phyloP scores from a whole-genome alignment of 2,113 vertebrate species.

The Lophura nycthemera region DNA sequence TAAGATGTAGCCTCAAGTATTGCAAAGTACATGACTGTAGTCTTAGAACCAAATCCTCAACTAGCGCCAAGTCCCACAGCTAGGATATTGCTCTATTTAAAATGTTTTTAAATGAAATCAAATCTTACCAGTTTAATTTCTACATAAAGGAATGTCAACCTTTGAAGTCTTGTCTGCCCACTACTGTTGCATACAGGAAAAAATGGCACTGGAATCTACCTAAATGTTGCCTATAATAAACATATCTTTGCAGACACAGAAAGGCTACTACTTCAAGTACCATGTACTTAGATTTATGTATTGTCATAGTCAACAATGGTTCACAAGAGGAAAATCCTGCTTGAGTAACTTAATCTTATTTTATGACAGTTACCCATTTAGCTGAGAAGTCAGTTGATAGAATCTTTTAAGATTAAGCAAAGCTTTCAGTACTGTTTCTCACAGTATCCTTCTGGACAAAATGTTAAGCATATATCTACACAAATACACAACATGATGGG shows the following conservation, averaged over 20 bases:
- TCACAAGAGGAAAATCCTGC: background rate
- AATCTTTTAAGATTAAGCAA: background rate
- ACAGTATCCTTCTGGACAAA: background rate
- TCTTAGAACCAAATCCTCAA: background rate
- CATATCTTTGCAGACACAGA: accelerated
- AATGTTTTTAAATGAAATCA: background rate
- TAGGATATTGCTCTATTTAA: conserved; percentile 7
- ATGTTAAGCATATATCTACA: background rate
- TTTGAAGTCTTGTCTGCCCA: background rate
- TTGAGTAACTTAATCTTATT: background rate
- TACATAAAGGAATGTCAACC: conserved; percentile 21
- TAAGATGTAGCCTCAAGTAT: background rate
- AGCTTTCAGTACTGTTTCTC: background rate
- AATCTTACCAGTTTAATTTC: background rate
- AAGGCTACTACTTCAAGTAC: background rate
- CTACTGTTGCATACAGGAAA: background rate
- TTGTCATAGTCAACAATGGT: background rate
- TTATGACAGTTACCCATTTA: background rate
- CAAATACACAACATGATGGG: background rate
- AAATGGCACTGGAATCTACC: background rate
- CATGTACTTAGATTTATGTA: background rate
- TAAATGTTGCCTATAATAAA: background rate
- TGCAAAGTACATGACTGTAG: background rate
- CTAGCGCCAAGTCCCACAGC: background rate
- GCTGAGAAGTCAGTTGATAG: background rate